Base-by-base conservation (phyloP, 2,113 vertebrate species). In the Menura novaehollandiae region DNA sequence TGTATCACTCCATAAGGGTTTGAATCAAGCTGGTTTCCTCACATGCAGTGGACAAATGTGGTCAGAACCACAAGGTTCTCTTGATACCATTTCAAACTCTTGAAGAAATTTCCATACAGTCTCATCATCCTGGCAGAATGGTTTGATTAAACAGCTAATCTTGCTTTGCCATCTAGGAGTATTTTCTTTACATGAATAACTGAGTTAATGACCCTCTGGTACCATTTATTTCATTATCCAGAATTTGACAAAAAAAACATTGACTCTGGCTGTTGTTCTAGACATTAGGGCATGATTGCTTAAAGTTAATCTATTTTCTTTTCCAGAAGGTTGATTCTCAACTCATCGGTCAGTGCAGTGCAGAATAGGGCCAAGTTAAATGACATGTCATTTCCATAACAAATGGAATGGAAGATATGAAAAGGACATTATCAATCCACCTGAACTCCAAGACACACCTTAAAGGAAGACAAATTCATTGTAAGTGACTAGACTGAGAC, bases 361-460 rank as follows among this genome's bases (percentile, higher is more conserved):
- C 46, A 81, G 62, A 82, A 85, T 7, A 75, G 37, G 74, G 32
- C 11, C 3, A 2, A 33, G 49, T 33, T 85, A 91, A 92, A 89
- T 75, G 66, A 71, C 74, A 94, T 30, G 69, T 83, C 19, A 82
- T 95, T 96, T 94, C 84, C 62, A 69, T 75, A 89, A 91, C 33
- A 94, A 94, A 79, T 80, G 58, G 46, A 88, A 94, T 28, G 35
- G 68, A 88, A 96, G 37, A 66, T 58, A 85, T 3, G 8, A 62
- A 95, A 94, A 82, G 37, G 49, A 56, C 28, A n/a, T 46, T 88
- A 74, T 69, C 46, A 93, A 56, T 87, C 59, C 35, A 64, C 51
- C 62, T 79, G 53, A 87, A 76, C 39, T 62, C 44, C 22, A 78
- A 44, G 10, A 71, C 3, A 41, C 9, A 81, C 17, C 41, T 87